A percentile compares a stretch with the other conserved stretches of the same genome.
phyloP scores from a whole-genome alignment of 1,140 invertebrate species.

The Laodelphax striatellus region DNA sequence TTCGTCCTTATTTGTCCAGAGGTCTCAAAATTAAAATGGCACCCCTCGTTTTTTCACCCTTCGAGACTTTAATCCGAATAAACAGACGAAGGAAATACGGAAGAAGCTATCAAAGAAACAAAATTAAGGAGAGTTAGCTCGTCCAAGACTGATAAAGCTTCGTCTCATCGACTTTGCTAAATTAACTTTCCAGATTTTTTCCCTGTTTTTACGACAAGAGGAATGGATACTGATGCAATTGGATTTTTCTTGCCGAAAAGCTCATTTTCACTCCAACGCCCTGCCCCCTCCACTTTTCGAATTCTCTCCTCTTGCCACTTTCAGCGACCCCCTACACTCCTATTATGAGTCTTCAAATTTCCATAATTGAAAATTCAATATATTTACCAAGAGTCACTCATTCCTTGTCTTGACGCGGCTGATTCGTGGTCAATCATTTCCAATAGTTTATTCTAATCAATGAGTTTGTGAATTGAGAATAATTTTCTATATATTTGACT shows the following conservation, averaged over 20 bases:
- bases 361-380: not conserved
- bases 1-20: too few relatives aligned
- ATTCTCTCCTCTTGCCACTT: not conserved
- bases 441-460: not conserved
- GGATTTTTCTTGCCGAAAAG: not conserved
- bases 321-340: not conserved
- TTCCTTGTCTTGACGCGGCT: too few relatives aligned
- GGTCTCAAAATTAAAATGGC: too few relatives aligned
- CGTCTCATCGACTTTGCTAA: not conserved
- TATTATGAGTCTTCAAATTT: not conserved
- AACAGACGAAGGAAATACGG: not conserved
- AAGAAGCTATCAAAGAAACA: slow-evolving; percentile 2
- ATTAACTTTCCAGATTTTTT: slow-evolving; percentile 1
- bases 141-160: too few relatives aligned
- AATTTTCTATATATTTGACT: too few relatives aligned
- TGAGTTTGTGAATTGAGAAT: too few relatives aligned
- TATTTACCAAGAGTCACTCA: not conserved
- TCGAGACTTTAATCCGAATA: slow-evolving; percentile 1
- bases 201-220: not conserved
- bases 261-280: not conserved
- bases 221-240: not conserved
- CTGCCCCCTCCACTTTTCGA: too few relatives aligned
- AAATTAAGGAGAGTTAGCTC: not conserved
- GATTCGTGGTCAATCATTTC: not conserved
- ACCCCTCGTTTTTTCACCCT: too few relatives aligned